phyloP scores from a whole-genome alignment of 37 sponge, comb jelly and placozoan species.

The Hexactinellida sp. region DNA sequence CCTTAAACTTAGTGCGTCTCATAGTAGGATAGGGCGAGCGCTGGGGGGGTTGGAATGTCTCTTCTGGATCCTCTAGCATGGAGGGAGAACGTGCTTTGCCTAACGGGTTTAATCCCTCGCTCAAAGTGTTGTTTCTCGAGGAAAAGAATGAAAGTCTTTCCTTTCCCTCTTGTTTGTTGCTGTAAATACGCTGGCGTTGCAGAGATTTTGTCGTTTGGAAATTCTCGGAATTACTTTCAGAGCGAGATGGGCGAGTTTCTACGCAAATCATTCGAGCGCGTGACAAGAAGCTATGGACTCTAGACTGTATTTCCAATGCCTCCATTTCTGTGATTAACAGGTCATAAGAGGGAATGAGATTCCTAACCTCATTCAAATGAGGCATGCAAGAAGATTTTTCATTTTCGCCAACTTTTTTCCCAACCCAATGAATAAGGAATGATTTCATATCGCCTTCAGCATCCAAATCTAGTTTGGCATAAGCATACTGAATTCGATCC shows the following conservation, averaged over 20 bases:
- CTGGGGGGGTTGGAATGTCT: neutral
- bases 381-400: neutral
- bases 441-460: neutral
- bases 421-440: neutral
- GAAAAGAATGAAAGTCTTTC: neutral
- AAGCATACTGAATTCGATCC: neutral
- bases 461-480: neutral
- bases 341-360: neutral
- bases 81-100: neutral
- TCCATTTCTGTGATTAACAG: neutral
- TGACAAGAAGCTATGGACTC: neutral
- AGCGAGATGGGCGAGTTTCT: neutral
- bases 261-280: neutral
- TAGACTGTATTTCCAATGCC: neutral
- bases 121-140: neutral
- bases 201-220: neutral
- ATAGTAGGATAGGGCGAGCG: neutral
- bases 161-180: neutral
- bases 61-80: neutral
- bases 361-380: neutral
- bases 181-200: neutral
- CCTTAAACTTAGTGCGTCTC: neutral
- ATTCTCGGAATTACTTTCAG: neutral
- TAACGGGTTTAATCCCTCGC: neutral
- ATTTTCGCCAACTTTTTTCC: neutral